Evolutionary conservation across 2,888 invertebrate genomes (phyloP), one percentile per base, ranked within the genome.

Genomic region (Luffia ferchaultella): DNA sequence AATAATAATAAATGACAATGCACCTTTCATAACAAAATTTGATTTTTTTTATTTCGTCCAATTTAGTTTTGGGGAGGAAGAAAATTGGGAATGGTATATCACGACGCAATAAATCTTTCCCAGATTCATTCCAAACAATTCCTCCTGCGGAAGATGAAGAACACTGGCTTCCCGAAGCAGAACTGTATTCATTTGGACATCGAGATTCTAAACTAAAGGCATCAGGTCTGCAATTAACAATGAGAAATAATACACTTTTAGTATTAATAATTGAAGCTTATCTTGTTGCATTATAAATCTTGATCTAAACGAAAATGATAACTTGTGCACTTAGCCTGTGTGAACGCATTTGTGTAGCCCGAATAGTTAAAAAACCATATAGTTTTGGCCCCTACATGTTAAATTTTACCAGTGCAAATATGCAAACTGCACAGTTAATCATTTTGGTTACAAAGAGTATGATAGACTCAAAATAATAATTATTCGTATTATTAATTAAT

Each of bases 81-180:
- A 95, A 95, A 59, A 97, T 91, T 0, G 97, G 96, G 63, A 96
- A 95, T n/a, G 91, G 90, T 65, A 95, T 92, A 63, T 96, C 91
- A 61, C 89, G 87, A 61, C 90, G 87, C 58, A 96, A 70, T 15
- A 97, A 74, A 1, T 90, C 89, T 15, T 90, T 90, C 7, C 95
- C 97, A 57, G 76, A 69, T 15, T 88, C 87, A 79, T 97, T 97
- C 97, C 97, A 97, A 0, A 86, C 84, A 91, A 92, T 91, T 2
- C 86, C 83, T 54, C 75, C 80, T 5, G 73, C 64, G 41, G 64
- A 60, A 9, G 76, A 67, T 52, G 87, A 75, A 44, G 87, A 85
- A 48, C 83, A 80, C 53, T 73, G 71, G 52, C 80, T 82, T 18
- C 73, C 80, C 16, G 67, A 64, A 15, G 62, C 69, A 46, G 75